Base-by-base conservation (phyloP, 1,140 invertebrate species). In the Scaptomyza pallida region DNA sequence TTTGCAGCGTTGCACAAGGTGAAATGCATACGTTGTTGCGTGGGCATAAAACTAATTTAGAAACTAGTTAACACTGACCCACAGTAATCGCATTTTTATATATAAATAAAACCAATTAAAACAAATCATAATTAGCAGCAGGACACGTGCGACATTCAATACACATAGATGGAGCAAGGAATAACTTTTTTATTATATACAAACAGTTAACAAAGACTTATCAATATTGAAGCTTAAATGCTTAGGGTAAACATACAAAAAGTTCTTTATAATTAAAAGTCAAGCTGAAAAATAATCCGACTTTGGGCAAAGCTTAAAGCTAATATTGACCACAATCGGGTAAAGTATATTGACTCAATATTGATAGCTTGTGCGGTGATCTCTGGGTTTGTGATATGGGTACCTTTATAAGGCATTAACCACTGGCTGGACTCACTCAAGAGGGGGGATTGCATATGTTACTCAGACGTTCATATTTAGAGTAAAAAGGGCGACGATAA, bases 281-380 rank as follows among this genome's bases (percentile, higher is more conserved):
- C 8, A 43, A 26, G 12, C 45, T 17, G 3, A 57, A 44, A n/a
- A 43, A 30, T 44, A 59, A 67, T 51, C 62, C 44, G 4, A 9
- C 1, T 12, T 16, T 5, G 13, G 21, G 44, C 9, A 12, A 19
- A 19, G 15, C 26, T 40, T 15, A 10, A 37, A n/a, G n/a, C 41
- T 15, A 62, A 69, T 62, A 69, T 70, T 69, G 48, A 62, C 65
- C 47, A 1, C n/a, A 55, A 55, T 40, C 33, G 12, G 35, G 5
- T 6, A 26, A 41, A 50, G 37, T 21, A 23, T 26, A 19, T 41
- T 8, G 3, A 26, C 21, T 43, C 21, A 43, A 55, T 55, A 55
- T 43, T 55, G 37, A 43, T 12, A 44, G 17, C 16, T 19, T 37
- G 5, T 13, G 3, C 16, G 12, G 1, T 41, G 45, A 60, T 60